Conservation (phyloP, 1,140 invertebrate genomes). For the Drosophila orosa region DNA sequence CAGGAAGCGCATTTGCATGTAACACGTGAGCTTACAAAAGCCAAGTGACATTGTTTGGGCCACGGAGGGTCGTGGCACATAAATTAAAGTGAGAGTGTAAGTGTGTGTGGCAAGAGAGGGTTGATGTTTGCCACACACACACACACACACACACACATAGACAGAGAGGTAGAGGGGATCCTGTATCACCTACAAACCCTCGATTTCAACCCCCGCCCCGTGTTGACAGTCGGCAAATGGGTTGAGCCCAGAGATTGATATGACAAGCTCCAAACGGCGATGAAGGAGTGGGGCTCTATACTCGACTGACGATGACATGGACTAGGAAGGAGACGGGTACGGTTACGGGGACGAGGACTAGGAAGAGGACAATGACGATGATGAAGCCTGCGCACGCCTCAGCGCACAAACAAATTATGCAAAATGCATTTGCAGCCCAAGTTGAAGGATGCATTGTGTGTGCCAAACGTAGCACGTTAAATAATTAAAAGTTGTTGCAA, state of each 20-base stretch:
- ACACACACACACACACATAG: constrained; percentile 26
- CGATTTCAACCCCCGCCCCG: constrained; percentile 18
- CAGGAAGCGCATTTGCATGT: constrained; percentile 79
- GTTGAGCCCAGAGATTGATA: constrained; percentile 41
- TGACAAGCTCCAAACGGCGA: constrained; percentile 34
- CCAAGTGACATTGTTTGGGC: constrained; percentile 76
- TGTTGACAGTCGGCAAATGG: constrained; percentile 51
- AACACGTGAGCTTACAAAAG: constrained; percentile 80
- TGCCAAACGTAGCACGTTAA: constrained; percentile 62
- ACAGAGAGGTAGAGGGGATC: constrained; percentile 1
- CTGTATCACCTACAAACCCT: constrained; percentile 23
- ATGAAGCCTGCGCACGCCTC: constrained; percentile 54
- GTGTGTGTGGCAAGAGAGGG: constrained; percentile 63
- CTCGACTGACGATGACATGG: constrained; percentile 16
- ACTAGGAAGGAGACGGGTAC: not conserved
- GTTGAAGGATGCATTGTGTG: constrained; percentile 40
- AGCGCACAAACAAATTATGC: constrained; percentile 77
- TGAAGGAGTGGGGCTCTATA: constrained; percentile 20
- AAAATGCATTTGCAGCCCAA: constrained; percentile 70
- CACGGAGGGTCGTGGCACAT: constrained; percentile 66
- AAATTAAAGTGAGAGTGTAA: constrained; percentile 82
- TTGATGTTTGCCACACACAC: constrained; percentile 61
- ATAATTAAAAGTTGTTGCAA: constrained; percentile 67
- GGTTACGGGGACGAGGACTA: not conserved
- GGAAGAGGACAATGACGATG: constrained; percentile 26